Base-by-base conservation (phyloP, 2,888 invertebrate genomes). In the Rhimphoctona megacephalus region DNA sequence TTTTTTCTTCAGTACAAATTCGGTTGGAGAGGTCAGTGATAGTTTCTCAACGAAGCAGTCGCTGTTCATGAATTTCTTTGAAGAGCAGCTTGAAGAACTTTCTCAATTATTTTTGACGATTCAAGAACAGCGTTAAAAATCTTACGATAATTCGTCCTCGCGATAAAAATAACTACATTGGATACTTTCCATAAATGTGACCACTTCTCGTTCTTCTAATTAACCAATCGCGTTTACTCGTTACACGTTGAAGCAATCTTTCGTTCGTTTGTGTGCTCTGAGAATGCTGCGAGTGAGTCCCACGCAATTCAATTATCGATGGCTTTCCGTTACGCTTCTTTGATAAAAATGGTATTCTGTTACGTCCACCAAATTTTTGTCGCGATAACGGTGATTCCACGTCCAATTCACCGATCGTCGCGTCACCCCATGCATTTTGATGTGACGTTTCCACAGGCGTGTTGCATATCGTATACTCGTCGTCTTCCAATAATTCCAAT, bases 161-260 rank as follows among this genome's bases (percentile, higher is more conserved):
- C 33, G 22, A 36, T 25, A 36, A 7, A 39, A 14, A 72, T 8
- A 43, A 36, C 39, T 90, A 90, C 72, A 89, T 49, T 6, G 90
- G 90, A 87, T 93, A 93, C 84, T 90, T 91, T 17, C 93, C 93
- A 14, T 93, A 92, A 43, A 92, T 72, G 19, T 90, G 90, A 3
- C 92, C 93, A 74, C 92, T 92, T 43, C 92, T 89, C 17, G 92
- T 92, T 49, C 89, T 89, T 52, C 92, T 89, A 22, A 92, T 82
- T 61, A 92, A 25, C 92, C 92, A 92, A 39, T 87, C 89, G 0
- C 85, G 82, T 77, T 81, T 85, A 33, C 49, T 80, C 52, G 77
- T 30, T 5, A 14, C 86, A 17, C 74, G 83, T 4, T 86, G 78
- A 25, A 87, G 73, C 14, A 81, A 66, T 33, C 85, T 84, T 17